Base-by-base conservation (phyloP, 2,888 invertebrate genomes). In the Caenorhabditis panamensis region DNA sequence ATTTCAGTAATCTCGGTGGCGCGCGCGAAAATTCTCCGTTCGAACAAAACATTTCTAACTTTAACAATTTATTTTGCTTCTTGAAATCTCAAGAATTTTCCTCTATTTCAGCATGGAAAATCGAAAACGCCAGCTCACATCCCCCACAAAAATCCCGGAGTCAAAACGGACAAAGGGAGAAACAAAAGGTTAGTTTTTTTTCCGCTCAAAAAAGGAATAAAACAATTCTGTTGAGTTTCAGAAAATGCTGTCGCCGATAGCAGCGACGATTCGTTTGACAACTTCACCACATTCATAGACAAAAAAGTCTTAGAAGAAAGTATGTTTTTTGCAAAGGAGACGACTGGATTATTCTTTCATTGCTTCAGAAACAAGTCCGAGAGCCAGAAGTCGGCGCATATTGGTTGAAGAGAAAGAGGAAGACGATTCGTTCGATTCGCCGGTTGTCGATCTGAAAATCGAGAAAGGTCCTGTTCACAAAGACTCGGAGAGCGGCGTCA, bases 351-450 rank as follows among this genome's bases (percentile, higher is more conserved):
- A 22, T 11, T 31, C 31, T 36, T 28, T 26, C 16, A 18, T 9
- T 16, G 4, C 36, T 53, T 36, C 53, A 61, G 67, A 64, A 61
- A 13, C 6, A 2, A 79, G 72, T 11, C 72, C 67, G 9, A 66
- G 62, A 62, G 49, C 66, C n/a, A 80, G 80, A 69, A 66, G 80
- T 53, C 4, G 47, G 9, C 63, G 54, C 13, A 80, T 80, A 56
- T 47, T 51, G 22, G 16, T 75, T 2, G 51, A 62, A 11, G 79
- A 66, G 2, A 16, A 22, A n/a, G 76, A 67, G 13, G 77, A 77
- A 9, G 71, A 78, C 24, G 78, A 78, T 44, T 82, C 75, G n/a
- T 82, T 82, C 47, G 82, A 82, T 37, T 37, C 63, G 4, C 72
- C 81, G 6, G 6, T 64, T 16, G 24, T 49, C 1, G 41, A 24